Base-by-base conservation (phyloP, 2,113 vertebrate genomes). In the Anguilla japonica region DNA sequence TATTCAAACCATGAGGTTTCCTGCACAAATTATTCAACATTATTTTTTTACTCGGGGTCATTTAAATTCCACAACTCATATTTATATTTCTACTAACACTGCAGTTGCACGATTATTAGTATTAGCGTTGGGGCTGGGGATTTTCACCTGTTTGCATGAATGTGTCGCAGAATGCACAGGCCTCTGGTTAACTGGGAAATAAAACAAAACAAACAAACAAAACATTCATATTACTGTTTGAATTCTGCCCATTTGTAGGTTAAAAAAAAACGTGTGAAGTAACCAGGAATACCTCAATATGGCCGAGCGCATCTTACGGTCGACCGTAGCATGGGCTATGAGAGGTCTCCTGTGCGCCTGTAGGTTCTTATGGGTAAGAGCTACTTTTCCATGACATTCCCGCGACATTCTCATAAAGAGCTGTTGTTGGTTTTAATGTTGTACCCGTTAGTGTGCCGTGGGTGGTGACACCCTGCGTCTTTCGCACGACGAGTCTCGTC, bases 341-440 rank as follows among this genome's bases (percentile, higher is more conserved):
- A 93, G 91, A 80, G 92, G 95, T 41, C 85, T 95, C 39, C 88
- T 96, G 86, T 94, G 90, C 88, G 93, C 92, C 81, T 96, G 93
- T 91, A 93, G 94, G 90, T 95, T 94, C 89, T 92, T 96, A 4
- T 96, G 95, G 95, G 95, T 95, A 79, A 94, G 91, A 86, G 7
- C 50, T 14, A 40, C 0, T 7, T 71, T 81, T 60, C 79, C 0
- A 39, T 79, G 41, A 81, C 9, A 63, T 67, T 22, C 0, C 20
- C 22, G 34, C 34, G 34, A 34, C 34, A 34, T 34, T 34, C 34
- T 1, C 2, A 67, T 60, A 9, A 53, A 13, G 50, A 53, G 50
- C 11, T 11, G 13, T 53, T 53, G 1, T 6, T 60, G 18, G 2
- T 67, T 20, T 67, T 67, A 67, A 67, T 9, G 60, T 67, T 67